Evolutionary conservation across 2,888 invertebrate species (phyloP), one percentile per base, ranked within the genome.

Genomic region (Leptinotarsa rubiginosa): DNA sequence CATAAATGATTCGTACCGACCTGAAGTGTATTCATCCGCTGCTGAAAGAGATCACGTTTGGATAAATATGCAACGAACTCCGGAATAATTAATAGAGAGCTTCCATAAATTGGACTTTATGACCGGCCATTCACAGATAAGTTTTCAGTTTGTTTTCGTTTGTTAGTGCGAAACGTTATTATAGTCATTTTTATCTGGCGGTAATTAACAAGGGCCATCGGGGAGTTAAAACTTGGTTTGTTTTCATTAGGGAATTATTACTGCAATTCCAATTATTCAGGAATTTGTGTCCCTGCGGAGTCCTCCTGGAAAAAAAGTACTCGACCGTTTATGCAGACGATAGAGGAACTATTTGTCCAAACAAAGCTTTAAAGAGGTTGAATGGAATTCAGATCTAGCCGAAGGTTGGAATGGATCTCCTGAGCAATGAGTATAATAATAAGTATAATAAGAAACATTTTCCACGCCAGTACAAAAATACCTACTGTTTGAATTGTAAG

Each of bases 141-240:
- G 56, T 56, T 56, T 56, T 56, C 56, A 56, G 56, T 56, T 56
- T 56, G 56, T 56, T 56, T 56, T 22, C 56, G 56, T 56, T 56
- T 56, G 56, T 56, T 56, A 56, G 56, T 15, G 56, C 56, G 20
- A 15, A 56, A 56, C 56, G 56, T 25, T 56, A 56, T 56, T 15
- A 56, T 20, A 10, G 56, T 22, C 20, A 56, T 56, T 56, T 56
- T 56, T 56, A 56, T 56, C 56, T 25, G 22, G 20, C 20, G 13
- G 56, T 56, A 56, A 56, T 56, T 56, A 56, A 56, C 56, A 56
- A 22, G 56, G 56, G 56, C 56, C 56, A 56, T 56, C 22, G 25
- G 56, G 22, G 25, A 22, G 22, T 25, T 56, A 25, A 22, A 56
- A 56, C 20, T 22, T 52, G 12, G 31, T 56, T 56, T 56, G 56